Percentiles rank a stretch among this genome's conserved stretches.
Conservation (phyloP, 2,797 vertebrate species). For the Yasuhikotakia modesta region DNA sequence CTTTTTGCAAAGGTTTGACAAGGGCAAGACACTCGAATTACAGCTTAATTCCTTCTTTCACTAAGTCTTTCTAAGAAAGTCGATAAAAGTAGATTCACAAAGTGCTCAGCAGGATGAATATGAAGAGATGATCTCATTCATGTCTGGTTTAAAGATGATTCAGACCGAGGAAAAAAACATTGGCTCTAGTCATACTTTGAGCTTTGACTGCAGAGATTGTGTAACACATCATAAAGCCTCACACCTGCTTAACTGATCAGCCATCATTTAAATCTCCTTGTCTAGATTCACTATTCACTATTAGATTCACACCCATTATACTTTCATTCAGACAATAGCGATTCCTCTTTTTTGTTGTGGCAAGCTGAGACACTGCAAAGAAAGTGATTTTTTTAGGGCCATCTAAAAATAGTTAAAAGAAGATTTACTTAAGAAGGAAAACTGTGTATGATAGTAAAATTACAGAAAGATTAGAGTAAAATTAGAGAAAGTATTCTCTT, state of each 20-base stretch:
- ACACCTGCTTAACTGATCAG: slow-evolving; percentile 27
- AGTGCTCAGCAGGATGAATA: slow-evolving; percentile 23
- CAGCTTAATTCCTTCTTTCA: slow-evolving; percentile 11
- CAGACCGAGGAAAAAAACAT: slow-evolving; percentile 5
- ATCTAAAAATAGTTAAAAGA: too few relatives aligned
- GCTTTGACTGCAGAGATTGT: slow-evolving; percentile 1
- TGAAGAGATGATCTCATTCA: slow-evolving; percentile 32
- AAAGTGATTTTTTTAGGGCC: too few relatives aligned
- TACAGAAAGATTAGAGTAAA: too few relatives aligned
- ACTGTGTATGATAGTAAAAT: too few relatives aligned
- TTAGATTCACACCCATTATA: background rate
- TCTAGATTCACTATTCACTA: slow-evolving; percentile 28
- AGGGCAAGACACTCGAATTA: background rate
- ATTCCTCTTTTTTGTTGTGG: background rate
- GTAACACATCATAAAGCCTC: slow-evolving; percentile 11
- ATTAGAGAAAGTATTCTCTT: background rate
- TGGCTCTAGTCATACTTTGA: slow-evolving; percentile 32
- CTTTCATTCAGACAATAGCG: background rate
- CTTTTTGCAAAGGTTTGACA: slow-evolving; percentile 19
- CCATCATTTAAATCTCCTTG: slow-evolving; percentile 6
- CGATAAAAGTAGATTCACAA: slow-evolving; percentile 32
- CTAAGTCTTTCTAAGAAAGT: slow-evolving; percentile 13
- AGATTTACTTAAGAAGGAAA: too few relatives aligned
- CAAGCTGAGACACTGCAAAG: background rate
- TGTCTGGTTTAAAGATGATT: slow-evolving; percentile 31